Conservation (phyloP, 2,888 invertebrate species). For the Corbicula japonica region DNA sequence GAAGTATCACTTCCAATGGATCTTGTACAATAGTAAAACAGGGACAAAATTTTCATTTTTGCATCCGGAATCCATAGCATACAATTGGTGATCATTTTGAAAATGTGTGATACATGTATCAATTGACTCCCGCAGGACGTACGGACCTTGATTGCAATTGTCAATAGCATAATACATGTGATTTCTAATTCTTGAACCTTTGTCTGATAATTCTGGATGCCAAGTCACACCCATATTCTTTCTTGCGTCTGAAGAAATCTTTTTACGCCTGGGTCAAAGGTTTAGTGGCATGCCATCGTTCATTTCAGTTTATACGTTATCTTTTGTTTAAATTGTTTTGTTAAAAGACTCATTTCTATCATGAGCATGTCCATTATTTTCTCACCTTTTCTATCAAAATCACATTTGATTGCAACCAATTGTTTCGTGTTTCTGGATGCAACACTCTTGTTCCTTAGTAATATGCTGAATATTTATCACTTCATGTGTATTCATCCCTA, state of each 20-base stretch:
- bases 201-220: conserved; percentile 3
- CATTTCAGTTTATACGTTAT: conserved; percentile 7
- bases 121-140: not conserved
- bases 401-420: no score
- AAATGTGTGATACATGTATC: not conserved
- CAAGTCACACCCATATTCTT: not conserved
- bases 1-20: no score
- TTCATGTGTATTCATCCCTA: conserved; percentile 12
- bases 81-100: not conserved
- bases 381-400: not conserved
- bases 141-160: not conserved
- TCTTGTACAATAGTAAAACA: no score
- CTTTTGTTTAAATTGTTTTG: not conserved
- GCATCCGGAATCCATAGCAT: no score
- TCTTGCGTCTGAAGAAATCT: not conserved
- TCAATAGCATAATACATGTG: conserved; percentile 2
- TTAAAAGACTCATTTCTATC: conserved; percentile 8
- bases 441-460: conserved; percentile 1
- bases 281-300: conserved; percentile 8
- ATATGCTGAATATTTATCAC: conserved; percentile 17
- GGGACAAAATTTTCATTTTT: no score
- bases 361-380: conserved; percentile 1
- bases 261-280: not conserved
- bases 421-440: conserved; percentile 18
- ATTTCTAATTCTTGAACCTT: not conserved